Conservation (phyloP, 2,113 vertebrate genomes). For the Pithys albifrons region DNA sequence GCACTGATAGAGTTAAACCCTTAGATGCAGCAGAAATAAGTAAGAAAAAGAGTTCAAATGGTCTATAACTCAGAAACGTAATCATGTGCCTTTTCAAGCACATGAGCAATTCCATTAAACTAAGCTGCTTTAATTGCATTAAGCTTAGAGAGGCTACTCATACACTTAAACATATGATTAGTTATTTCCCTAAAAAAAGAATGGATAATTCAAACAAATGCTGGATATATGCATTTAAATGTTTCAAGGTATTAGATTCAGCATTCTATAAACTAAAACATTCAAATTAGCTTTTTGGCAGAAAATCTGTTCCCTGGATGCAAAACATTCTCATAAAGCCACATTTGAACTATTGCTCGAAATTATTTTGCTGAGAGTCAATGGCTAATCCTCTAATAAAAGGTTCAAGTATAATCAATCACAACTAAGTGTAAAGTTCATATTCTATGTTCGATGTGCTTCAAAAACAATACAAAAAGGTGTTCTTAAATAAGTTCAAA, state of each 20-base stretch:
- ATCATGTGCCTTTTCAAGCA: conserved; percentile 40
- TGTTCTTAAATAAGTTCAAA: not conserved
- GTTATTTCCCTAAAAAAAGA: not conserved
- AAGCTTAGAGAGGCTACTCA: not conserved
- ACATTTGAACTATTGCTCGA: not conserved
- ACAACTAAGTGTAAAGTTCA: not conserved
- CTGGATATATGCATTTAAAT: not conserved
- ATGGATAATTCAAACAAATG: not conserved
- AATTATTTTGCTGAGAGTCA: not conserved
- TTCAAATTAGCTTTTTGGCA: not conserved
- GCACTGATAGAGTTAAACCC: not conserved
- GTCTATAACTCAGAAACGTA: not conserved
- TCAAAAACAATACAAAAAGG: not conserved
- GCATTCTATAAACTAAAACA: not conserved
- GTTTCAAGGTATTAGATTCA: not conserved
- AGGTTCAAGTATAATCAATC: not conserved
- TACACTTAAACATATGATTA: not conserved
- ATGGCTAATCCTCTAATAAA: not conserved
- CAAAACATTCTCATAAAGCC: not conserved
- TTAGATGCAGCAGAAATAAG: not conserved
- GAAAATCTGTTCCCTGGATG: not conserved
- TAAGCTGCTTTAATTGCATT: conserved; percentile 49
- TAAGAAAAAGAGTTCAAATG: not conserved
- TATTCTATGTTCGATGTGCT: not conserved
- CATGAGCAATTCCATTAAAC: conserved; percentile 41